Conservation (phyloP, 2,888 invertebrate genomes). For the Dinocampus coccinellae region DNA sequence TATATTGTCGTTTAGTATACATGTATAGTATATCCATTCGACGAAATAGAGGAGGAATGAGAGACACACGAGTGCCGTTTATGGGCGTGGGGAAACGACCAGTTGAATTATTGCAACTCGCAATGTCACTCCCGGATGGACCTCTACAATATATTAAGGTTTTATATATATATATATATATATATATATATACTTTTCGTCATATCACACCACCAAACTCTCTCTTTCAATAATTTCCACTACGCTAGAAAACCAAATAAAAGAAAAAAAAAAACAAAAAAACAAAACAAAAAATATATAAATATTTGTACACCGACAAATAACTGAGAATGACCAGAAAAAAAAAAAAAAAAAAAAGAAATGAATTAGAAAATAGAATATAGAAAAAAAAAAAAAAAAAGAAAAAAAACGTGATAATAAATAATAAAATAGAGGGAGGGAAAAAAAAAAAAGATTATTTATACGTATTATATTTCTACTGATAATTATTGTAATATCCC, state of each 20-base stretch:
- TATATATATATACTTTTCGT: not conserved
- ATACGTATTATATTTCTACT: slow-evolving; percentile 3
- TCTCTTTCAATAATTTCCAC: not conserved
- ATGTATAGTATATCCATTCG: not conserved
- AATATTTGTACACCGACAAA: not conserved
- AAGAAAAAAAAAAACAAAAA: not conserved
- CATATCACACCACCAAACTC: slow-evolving; percentile 4
- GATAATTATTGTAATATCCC: slow-evolving; percentile 2
- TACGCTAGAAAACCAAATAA: not conserved
- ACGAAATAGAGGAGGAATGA: slow-evolving; percentile 3
- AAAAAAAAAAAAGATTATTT: no score
- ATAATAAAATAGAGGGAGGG: no score
- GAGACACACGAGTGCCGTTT: slow-evolving; percentile 20
- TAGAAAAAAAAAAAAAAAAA: no score
- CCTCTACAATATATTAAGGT: not conserved
- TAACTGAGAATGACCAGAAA: not conserved
- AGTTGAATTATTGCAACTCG: slow-evolving; percentile 22
- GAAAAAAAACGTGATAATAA: no score
- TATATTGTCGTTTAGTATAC: not conserved
- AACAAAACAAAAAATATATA: not conserved
- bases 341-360: no score
- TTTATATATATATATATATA: not conserved
- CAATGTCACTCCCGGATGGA: slow-evolving; percentile 4
- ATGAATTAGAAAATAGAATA: no score
- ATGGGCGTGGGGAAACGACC: slow-evolving; percentile 7